Evolutionary conservation across 2,888 invertebrate genomes (phyloP), one percentile per base, ranked within the genome.

Genomic region (Ormyrus pomaceus): DNA sequence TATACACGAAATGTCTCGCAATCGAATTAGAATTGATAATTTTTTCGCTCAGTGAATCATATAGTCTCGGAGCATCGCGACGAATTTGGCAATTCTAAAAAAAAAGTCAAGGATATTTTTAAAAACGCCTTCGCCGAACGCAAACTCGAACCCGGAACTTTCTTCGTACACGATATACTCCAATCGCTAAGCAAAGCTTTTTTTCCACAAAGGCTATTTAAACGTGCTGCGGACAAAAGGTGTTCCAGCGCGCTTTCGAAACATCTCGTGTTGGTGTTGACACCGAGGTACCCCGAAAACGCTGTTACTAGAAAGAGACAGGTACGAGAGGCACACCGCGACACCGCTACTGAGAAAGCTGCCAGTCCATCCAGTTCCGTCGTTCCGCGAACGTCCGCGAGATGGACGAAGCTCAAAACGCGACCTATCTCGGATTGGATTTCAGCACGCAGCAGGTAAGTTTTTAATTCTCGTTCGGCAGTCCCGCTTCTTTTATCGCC

Each of bases 391-490:
- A 4, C 10, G 34, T 19, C 11, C 56, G 64, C 71, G 81, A 83
- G 64, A 89, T 89, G 89, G 86, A 83, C 72, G 86, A 87, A 79
- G 74, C 86, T 79, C 80, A 84, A 80, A 84, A 85, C 83, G 91
- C 92, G 89, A 94, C 94, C 85, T 96, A 94, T 92, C 92, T 97
- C 87, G 96, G 96, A 79, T 93, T 97, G 86, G 97, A 97, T 93
- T 93, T 96, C 89, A 96, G 96, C 90, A 96, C 97, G 34, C 96
- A 97, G 92, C 95, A 95, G 94, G 96, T 96, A 92, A 91, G 92
- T 59, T 70, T 65, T 48, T 71, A 62, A 19, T 19, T 19, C 19
- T 19, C 1, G 19, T 19, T 19, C 19, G 19, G 19, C 19, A 19
- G 19, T 19, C 19, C 19, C 19, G 19, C 19, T 19, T 19, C 0